Conservation (phyloP, 2,888 invertebrate genomes). For the Teinopalpus imperialis region DNA sequence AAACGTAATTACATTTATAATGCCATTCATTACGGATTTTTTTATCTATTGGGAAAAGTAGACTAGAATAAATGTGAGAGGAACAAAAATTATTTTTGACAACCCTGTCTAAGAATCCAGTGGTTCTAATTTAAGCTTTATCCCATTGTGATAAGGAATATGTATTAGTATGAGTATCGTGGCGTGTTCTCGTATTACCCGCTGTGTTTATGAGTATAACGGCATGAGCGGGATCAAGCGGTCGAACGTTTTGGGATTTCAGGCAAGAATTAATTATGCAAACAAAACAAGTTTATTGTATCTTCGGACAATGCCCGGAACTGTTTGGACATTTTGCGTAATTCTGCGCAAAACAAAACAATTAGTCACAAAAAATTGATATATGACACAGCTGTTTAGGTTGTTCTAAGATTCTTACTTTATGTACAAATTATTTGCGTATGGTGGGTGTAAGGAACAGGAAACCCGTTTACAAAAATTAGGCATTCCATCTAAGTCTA, state of each 20-base stretch:
- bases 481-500: no score
- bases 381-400: not conserved
- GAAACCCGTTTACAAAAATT: no score
- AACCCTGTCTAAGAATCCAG: constrained; percentile 23
- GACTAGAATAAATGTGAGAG: constrained; percentile 20
- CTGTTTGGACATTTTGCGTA: constrained; percentile 79
- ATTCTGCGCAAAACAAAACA: constrained; percentile 49
- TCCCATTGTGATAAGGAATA: constrained; percentile 30
- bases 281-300: constrained; percentile 73
- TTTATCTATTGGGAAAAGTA: constrained; percentile 53
- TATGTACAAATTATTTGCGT: no score
- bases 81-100: constrained; percentile 32
- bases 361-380: constrained; percentile 2
- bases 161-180: constrained; percentile 28
- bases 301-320: constrained; percentile 54
- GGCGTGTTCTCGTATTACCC: constrained; percentile 46
- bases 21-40: constrained; percentile 56
- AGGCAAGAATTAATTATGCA: constrained; percentile 72
- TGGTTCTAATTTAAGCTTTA: constrained; percentile 34
- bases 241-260: constrained; percentile 63
- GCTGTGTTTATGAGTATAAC: constrained; percentile 72
- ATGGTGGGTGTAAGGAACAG: no score
- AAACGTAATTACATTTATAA: constrained; percentile 39
- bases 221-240: constrained; percentile 59
- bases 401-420: not conserved